Percentiles rank a stretch among this genome's conserved stretches.
phyloP scores from a whole-genome alignment of 1,140 invertebrate species.

The Tetramorium parvispinum region DNA sequence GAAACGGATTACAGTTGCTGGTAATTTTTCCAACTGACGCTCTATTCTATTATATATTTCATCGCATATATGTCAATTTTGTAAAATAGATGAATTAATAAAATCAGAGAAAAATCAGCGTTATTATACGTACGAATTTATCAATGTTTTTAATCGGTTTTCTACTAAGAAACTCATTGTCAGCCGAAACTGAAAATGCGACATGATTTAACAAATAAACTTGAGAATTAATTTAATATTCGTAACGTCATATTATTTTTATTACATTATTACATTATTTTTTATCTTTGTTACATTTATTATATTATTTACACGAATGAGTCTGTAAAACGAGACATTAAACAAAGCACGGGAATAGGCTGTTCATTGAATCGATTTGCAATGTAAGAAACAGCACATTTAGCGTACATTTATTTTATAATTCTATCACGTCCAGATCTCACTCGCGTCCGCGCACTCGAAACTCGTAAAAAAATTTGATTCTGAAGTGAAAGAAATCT shows the following conservation, averaged over 20 bases:
- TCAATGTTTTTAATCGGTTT: background rate
- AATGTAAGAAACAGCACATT: background rate
- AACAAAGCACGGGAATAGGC: background rate
- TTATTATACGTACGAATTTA: too few relatives aligned
- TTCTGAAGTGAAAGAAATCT: too few relatives aligned
- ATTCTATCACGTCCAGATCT: too few relatives aligned
- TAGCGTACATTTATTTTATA: background rate
- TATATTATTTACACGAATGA: background rate
- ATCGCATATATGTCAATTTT: background rate
- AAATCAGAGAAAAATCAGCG: background rate
- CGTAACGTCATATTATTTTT: background rate
- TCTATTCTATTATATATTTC: conserved; percentile 47
- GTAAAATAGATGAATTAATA: conserved; percentile 23
- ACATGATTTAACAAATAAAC: background rate
- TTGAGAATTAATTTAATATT: background rate
- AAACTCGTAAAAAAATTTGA: too few relatives aligned
- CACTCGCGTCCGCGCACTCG: too few relatives aligned
- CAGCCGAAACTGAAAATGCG: background rate
- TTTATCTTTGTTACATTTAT: background rate
- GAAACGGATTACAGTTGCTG: conserved; percentile 68
- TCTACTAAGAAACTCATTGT: background rate
- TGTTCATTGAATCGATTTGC: background rate
- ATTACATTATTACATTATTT: background rate
- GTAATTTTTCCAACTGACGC: conserved; percentile 78
- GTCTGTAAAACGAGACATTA: background rate